Percentiles rank a stretch among this genome's conserved stretches.
Evolutionary conservation across 2,888 invertebrate species (phyloP).

Genomic region (Galerucella pusilla): DNA sequence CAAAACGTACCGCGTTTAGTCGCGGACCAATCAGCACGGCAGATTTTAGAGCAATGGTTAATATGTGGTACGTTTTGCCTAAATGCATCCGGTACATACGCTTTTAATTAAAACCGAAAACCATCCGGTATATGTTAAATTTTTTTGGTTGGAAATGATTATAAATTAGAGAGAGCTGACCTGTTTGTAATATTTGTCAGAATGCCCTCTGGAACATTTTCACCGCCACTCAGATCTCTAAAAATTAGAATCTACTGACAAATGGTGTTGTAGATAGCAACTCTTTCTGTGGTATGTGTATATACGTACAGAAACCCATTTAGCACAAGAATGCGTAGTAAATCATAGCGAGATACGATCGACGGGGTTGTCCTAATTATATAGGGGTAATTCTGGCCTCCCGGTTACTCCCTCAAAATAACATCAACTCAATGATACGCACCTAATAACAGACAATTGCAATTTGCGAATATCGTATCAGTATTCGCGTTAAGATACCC

Average conservation of each 20-base stretch:
- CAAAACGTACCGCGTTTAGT: too few relatives aligned
- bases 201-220: too few relatives aligned
- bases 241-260: not conserved
- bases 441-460: constrained; percentile 24
- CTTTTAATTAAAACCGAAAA: too few relatives aligned
- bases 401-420: constrained; percentile 12
- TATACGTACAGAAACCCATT: constrained; percentile 10
- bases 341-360: constrained; percentile 23
- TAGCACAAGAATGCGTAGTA: constrained; percentile 25
- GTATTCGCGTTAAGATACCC: constrained; percentile 15
- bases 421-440: constrained; percentile 17
- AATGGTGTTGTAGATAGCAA: constrained; percentile 1
- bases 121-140: too few relatives aligned
- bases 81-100: too few relatives aligned
- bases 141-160: too few relatives aligned
- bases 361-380: constrained; percentile 21
- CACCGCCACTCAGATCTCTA: too few relatives aligned
- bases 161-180: too few relatives aligned
- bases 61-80: too few relatives aligned
- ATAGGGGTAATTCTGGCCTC: constrained; percentile 15
- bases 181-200: too few relatives aligned
- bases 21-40: too few relatives aligned
- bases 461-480: constrained; percentile 6
- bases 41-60: too few relatives aligned
- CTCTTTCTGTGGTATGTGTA: constrained; percentile 9